phyloP scores from a whole-genome alignment of 2,113 vertebrate species.

The Stictonetta naevosa region DNA sequence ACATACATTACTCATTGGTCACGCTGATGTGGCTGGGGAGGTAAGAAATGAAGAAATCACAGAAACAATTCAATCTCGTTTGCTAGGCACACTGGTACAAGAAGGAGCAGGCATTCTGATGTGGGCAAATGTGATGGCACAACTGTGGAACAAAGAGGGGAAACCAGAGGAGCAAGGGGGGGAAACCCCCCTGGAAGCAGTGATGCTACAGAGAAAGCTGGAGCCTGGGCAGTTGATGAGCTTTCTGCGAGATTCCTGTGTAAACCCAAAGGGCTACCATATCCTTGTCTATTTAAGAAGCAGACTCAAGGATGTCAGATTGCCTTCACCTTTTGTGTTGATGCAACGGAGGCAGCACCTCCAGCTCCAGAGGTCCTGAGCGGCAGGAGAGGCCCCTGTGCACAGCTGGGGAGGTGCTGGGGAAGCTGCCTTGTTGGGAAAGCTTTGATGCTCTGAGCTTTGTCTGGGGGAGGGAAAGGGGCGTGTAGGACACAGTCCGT shows the following conservation, averaged over 20 bases:
- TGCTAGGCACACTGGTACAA: too few relatives aligned
- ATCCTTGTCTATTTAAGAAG: not conserved
- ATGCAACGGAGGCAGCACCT: not conserved
- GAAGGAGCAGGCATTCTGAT: not conserved
- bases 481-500: fast-evolving
- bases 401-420: not conserved
- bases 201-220: not conserved
- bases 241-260: not conserved
- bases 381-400: not conserved
- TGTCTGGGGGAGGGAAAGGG: not conserved
- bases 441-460: not conserved
- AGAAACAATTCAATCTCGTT: not conserved
- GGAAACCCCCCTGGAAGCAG: fast-evolving
- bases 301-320: not conserved
- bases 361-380: not conserved
- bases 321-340: not conserved
- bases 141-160: not conserved
- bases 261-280: fast-evolving
- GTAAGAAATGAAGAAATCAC: not conserved
- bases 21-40: not conserved
- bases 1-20: not conserved
- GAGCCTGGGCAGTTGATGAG: not conserved
- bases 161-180: not conserved
- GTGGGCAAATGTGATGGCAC: not conserved
- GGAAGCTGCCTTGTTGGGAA: fast-evolving